Conservation (phyloP, 1,140 invertebrate genomes). For the Drosophila takahashii region DNA sequence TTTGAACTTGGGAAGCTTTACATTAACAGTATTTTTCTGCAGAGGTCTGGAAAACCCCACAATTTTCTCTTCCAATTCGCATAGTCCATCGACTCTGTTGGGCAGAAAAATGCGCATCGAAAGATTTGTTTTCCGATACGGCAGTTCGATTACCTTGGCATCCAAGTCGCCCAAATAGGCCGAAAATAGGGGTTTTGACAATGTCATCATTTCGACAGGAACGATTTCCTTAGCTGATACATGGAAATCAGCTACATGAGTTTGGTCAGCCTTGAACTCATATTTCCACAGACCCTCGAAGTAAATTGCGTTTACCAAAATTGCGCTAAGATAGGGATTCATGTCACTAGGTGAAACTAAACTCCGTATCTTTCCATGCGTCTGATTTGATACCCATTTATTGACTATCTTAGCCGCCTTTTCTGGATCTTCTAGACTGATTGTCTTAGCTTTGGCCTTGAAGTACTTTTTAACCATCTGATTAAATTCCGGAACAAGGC, state of each 20-base stretch:
- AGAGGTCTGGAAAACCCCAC: slow-evolving; percentile 65
- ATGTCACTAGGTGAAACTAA: slow-evolving; percentile 84
- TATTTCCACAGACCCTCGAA: slow-evolving; percentile 85
- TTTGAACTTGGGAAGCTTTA: slow-evolving; percentile 88
- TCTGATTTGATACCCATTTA: slow-evolving; percentile 86
- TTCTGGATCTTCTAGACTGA: slow-evolving; percentile 84
- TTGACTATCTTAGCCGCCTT: slow-evolving; percentile 85
- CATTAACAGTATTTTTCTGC: slow-evolving; percentile 72
- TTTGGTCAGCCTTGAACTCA: slow-evolving; percentile 32
- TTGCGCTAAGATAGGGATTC: slow-evolving; percentile 72
- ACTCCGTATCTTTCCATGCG: slow-evolving; percentile 86
- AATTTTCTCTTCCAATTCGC: slow-evolving; percentile 84
- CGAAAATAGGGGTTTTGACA: slow-evolving; percentile 66
- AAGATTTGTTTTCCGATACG: slow-evolving; percentile 83
- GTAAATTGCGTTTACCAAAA: slow-evolving; percentile 89
- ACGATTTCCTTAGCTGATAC: slow-evolving; percentile 38
- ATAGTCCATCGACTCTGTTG: slow-evolving; percentile 85
- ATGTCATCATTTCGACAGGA: slow-evolving; percentile 86
- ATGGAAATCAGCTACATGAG: slow-evolving; percentile 42
- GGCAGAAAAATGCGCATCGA: slow-evolving; percentile 87
- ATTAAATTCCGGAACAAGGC: slow-evolving; percentile 44
- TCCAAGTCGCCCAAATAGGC: slow-evolving; percentile 47
- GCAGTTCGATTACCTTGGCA: slow-evolving; percentile 61
- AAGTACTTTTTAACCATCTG: slow-evolving; percentile 46
- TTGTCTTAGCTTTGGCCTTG: slow-evolving; percentile 67